Base-by-base conservation (phyloP, 1,140 invertebrate species). In the Drosophila neocordata region DNA sequence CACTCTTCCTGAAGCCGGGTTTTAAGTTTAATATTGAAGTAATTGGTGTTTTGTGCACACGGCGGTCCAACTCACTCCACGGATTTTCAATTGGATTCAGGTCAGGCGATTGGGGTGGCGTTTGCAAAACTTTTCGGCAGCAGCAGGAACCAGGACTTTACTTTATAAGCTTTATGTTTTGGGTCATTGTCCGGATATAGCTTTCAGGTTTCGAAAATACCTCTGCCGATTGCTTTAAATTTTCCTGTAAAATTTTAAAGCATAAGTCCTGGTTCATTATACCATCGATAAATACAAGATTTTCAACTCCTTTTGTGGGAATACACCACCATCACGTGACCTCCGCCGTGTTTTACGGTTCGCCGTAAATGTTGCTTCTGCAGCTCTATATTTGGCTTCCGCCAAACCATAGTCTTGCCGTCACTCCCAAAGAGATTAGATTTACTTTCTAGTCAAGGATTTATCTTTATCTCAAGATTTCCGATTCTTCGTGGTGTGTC, bases 351-450 rank as follows among this genome's bases (percentile, higher is more conserved):
- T 63, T 63, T 63, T 6, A 63, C 61, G 5, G 51, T 63, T 63
- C 55, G 64, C 12, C n/a, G 44, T 3, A 58, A 7, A 9, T 67
- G 34, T 5, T 67, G 41, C 5, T 24, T 61, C 27, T 67, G 2
- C 35, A 67, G 57, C 35, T 67, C 57, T 8, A 51, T 67, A 41
- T 60, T 60, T 5, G 65, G 52, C n/a, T 65, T 64, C 20, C 62
- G 34, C 51, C 62, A 64, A 55, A 56, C 62, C 35, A 64, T 65
- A 1, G 22, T 41, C 37, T 65, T 65, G 20, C 52, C 35, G 20
- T 65, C 63, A 18, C 52, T 65, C 2, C 63, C 53, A 18, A 65
- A 65, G 13, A 34, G 12, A 18, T 65, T 57, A 4, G 34, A 48
- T 22, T 65, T 65, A 5, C 63, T 65, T 15, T 57, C 37, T 6